Evolutionary conservation across 1,140 invertebrate species (phyloP).

Genomic region (Melanaphis sacchari): DNA sequence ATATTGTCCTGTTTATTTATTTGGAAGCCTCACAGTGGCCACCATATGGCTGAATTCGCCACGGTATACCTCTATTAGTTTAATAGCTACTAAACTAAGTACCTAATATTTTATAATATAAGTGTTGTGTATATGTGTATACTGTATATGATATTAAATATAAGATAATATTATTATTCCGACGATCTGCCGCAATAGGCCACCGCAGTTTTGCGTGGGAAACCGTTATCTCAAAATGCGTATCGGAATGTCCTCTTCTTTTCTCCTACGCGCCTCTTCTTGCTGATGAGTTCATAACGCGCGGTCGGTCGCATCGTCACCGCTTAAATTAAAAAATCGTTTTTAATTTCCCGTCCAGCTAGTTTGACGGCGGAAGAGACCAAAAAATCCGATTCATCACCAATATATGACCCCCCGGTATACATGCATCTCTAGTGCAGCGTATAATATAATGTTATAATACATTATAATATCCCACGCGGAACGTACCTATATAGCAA

Average conservation of each 20-base stretch:
- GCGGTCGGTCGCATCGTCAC: conserved; percentile 14
- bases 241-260: background rate
- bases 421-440: background rate
- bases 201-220: background rate
- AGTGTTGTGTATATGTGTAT: background rate
- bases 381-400: background rate
- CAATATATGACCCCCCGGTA: background rate
- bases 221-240: conserved; percentile 23
- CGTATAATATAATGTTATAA: background rate
- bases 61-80: too few relatives aligned
- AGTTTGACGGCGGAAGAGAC: background rate
- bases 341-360: conserved; percentile 27
- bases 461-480: background rate
- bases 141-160: background rate
- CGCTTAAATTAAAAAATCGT: conserved; percentile 43
- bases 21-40: too few relatives aligned
- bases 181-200: background rate
- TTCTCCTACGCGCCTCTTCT: background rate
- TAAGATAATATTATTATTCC: background rate
- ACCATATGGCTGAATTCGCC: too few relatives aligned
- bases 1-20: too few relatives aligned
- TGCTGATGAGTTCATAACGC: conserved; percentile 4
- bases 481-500: background rate
- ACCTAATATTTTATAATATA: background rate
- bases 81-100: background rate